Evolutionary conservation across 2,888 invertebrate species (phyloP).

Genomic region (Hypomecis atomaria): DNA sequence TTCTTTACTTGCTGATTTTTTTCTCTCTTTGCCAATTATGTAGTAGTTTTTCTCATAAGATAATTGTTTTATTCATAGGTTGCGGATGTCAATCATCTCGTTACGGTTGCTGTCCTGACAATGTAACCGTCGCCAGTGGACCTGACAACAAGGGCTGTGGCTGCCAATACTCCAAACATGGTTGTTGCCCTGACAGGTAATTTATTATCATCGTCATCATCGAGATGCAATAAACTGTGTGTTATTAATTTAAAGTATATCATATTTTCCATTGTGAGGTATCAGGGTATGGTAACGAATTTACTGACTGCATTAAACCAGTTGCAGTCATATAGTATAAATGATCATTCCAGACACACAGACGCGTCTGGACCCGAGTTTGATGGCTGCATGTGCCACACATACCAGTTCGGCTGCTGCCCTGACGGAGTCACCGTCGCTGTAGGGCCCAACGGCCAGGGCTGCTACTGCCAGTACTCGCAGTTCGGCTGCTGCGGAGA

Average conservation of each 20-base stretch:
- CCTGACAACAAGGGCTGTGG: slow-evolving; percentile 92
- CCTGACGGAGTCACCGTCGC: slow-evolving; percentile 91
- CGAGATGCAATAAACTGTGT: too few relatives aligned
- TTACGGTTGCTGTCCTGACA: slow-evolving; percentile 95
- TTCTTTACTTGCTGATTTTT: too few relatives aligned
- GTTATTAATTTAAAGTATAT: too few relatives aligned
- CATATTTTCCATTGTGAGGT: too few relatives aligned
- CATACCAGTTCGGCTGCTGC: slow-evolving; percentile 96
- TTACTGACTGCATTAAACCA: not conserved
- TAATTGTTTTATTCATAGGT: slow-evolving; percentile 69
- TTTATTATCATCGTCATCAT: not conserved
- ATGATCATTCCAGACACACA: slow-evolving; percentile 75
- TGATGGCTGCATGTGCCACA: slow-evolving; percentile 93
- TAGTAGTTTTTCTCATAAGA: not conserved
- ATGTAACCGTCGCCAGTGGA: slow-evolving; percentile 91
- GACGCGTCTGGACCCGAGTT: slow-evolving; percentile 91
- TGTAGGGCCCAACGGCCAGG: slow-evolving; percentile 85
- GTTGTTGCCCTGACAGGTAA: slow-evolving; percentile 93
- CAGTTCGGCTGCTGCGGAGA: slow-evolving; percentile 94
- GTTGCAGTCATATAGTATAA: not conserved
- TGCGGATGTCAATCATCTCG: slow-evolving; percentile 91
- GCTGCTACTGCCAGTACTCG: slow-evolving; percentile 91
- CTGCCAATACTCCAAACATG: slow-evolving; percentile 89
- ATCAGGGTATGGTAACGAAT: too few relatives aligned
- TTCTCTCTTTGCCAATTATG: too few relatives aligned